Percentiles rank a stretch among this genome's conserved stretches.
Evolutionary conservation across 1,140 invertebrate species (phyloP).

Genomic region (Habropoda laboriosa): DNA sequence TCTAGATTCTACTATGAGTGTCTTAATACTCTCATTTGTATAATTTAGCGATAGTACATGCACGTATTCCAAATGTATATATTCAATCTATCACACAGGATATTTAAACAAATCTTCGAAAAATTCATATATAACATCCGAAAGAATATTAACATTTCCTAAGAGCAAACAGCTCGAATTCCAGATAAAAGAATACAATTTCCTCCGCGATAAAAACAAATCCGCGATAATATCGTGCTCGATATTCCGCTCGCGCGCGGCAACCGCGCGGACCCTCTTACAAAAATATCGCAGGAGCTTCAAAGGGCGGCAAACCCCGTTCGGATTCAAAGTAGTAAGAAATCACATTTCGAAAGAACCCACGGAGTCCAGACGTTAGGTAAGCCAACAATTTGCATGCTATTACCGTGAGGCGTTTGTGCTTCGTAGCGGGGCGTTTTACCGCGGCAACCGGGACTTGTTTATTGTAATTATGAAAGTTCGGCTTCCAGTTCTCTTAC

Average conservation of each 20-base stretch:
- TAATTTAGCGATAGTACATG: too few relatives aligned
- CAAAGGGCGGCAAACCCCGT: conserved; percentile 62
- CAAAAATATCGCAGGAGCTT: conserved; percentile 55
- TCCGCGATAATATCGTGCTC: conserved; percentile 44
- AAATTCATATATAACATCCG: too few relatives aligned
- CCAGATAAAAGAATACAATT: not conserved
- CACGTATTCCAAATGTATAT: too few relatives aligned
- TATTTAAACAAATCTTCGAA: too few relatives aligned
- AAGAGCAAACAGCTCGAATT: not conserved
- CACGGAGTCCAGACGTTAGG: conserved; percentile 70
- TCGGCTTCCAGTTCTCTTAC: conserved; percentile 54
- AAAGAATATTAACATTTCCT: not conserved
- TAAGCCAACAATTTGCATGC: conserved; percentile 71
- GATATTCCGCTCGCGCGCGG: conserved; percentile 50
- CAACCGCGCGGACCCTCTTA: conserved; percentile 32
- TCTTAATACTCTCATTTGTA: too few relatives aligned
- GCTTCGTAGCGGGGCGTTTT: conserved; percentile 40
- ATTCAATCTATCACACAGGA: too few relatives aligned
- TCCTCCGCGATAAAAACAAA: conserved; percentile 33
- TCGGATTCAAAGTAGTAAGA: conserved; percentile 72
- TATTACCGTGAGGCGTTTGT: conserved; percentile 65
- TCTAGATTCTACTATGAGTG: too few relatives aligned
- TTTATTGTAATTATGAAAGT: conserved; percentile 70
- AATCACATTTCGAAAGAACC: conserved; percentile 69
- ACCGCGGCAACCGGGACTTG: conserved; percentile 58